Evolutionary conservation across 2,113 vertebrate genomes (phyloP).

Genomic region (Speoplatyrhinus poulsoni): DNA sequence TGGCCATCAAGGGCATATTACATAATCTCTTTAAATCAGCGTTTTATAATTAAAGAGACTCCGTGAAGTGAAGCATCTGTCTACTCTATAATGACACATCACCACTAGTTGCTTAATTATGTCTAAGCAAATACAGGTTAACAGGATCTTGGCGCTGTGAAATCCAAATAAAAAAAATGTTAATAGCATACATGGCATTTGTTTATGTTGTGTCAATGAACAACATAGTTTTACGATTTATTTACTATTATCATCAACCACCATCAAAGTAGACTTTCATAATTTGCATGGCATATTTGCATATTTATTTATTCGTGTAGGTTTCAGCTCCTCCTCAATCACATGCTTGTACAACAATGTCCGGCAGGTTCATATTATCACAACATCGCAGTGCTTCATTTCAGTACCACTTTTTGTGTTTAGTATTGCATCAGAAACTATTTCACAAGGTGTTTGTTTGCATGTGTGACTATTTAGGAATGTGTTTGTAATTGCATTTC

Average conservation of each 20-base stretch:
- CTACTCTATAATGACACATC: slow-evolving; percentile 18
- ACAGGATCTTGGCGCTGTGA: slow-evolving; percentile 39
- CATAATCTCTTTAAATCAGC: slow-evolving; percentile 14
- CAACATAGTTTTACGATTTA: background rate
- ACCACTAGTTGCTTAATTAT: slow-evolving; percentile 46
- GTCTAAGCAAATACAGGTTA: slow-evolving; percentile 20
- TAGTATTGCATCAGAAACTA: background rate
- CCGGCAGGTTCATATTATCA: background rate
- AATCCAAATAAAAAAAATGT: slow-evolving; percentile 1
- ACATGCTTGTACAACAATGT: background rate
- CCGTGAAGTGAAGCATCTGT: slow-evolving; percentile 14
- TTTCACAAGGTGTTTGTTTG: background rate
- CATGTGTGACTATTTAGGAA: slow-evolving; percentile 30
- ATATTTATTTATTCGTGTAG: background rate
- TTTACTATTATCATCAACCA: background rate
- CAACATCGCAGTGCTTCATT: background rate
- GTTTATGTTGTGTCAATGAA: slow-evolving; percentile 5
- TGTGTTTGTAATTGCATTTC: slow-evolving; percentile 32
- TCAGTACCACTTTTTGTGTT: background rate
- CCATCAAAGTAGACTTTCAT: background rate
- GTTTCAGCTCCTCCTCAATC: background rate
- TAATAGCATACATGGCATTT: no score
- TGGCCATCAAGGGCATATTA: slow-evolving; percentile 8
- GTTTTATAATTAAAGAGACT: slow-evolving; percentile 19
- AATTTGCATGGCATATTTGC: background rate